These are phyloP conservation scores for Macrostomum lignano DNA, from an alignment of 1,140 invertebrate species.

Conservation along the genomic window DNA sequence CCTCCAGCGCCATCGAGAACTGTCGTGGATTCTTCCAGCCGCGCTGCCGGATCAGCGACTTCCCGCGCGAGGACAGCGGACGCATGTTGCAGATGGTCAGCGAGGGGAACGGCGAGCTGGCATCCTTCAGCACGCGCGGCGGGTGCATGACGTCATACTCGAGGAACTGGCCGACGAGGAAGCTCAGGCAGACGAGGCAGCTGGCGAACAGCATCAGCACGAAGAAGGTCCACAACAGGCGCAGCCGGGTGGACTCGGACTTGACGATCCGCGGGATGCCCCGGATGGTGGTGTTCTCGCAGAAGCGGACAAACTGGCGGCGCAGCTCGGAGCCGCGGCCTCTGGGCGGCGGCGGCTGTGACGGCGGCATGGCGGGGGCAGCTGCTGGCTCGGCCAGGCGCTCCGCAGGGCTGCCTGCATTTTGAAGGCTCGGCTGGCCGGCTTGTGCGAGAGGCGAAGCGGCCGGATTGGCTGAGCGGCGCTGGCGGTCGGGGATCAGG, in stretches of 20 bases:
- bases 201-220: not conserved
- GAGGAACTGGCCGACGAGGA: not conserved
- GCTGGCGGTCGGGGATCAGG: too few relatives aligned
- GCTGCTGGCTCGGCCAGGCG: too few relatives aligned
- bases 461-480: too few relatives aligned
- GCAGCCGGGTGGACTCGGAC: not conserved
- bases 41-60: not conserved
- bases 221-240: not conserved
- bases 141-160: constrained; percentile 2
- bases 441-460: too few relatives aligned
- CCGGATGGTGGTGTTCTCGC: constrained; percentile 1
- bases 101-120: not conserved
- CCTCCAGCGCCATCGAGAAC: not conserved
- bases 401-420: too few relatives aligned
- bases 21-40: not conserved
- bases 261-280: constrained; percentile 1
- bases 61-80: not conserved
- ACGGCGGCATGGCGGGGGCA: too few relatives aligned
- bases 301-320: not conserved
- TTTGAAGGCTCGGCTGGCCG: too few relatives aligned
- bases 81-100: not conserved
- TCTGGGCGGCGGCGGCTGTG: too few relatives aligned
- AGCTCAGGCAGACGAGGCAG: not conserved
- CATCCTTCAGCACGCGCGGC: not conserved
- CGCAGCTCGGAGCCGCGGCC: too few relatives aligned